Conservation (phyloP, 1,140 invertebrate species). For the Drosophila takahashii region DNA sequence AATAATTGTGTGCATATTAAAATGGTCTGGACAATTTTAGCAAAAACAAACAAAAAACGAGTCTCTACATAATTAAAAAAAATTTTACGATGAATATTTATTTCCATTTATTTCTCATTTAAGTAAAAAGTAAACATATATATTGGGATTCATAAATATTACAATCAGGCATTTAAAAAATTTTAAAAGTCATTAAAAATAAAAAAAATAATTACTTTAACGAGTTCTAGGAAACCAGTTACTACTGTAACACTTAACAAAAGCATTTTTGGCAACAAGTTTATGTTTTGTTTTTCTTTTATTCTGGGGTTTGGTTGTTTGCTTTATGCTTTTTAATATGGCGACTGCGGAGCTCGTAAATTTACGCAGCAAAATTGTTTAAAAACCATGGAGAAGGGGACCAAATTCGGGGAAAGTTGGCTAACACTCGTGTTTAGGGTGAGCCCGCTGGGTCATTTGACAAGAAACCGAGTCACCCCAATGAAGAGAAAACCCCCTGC, state of each 20-base stretch:
- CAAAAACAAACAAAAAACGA: neutral
- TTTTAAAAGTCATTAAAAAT: no score
- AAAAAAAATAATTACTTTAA: neutral
- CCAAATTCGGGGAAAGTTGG: neutral
- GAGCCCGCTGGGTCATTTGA: conserved; percentile 58
- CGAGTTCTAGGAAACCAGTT: neutral
- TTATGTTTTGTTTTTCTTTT: conserved; percentile 27
- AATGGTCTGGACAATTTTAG: neutral
- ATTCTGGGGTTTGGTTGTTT: conserved; percentile 25
- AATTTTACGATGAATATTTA: neutral
- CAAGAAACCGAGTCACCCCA: conserved; percentile 63
- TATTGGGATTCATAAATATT: neutral
- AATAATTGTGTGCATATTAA: neutral
- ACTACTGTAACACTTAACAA: neutral
- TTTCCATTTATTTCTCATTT: neutral
- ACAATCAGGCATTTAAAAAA: neutral
- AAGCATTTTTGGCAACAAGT: conserved; percentile 45
- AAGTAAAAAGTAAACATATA: neutral
- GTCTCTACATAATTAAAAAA: neutral
- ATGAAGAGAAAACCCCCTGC: conserved; percentile 26
- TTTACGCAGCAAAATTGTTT: conserved; percentile 58
- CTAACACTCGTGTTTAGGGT: conserved; percentile 18
- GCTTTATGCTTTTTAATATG: conserved; percentile 78
- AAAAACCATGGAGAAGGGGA: conserved; percentile 5
- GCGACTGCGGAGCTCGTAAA: conserved; percentile 71